phyloP scores from a whole-genome alignment of 2,888 invertebrate genomes.

The Microdon myrmicae region DNA sequence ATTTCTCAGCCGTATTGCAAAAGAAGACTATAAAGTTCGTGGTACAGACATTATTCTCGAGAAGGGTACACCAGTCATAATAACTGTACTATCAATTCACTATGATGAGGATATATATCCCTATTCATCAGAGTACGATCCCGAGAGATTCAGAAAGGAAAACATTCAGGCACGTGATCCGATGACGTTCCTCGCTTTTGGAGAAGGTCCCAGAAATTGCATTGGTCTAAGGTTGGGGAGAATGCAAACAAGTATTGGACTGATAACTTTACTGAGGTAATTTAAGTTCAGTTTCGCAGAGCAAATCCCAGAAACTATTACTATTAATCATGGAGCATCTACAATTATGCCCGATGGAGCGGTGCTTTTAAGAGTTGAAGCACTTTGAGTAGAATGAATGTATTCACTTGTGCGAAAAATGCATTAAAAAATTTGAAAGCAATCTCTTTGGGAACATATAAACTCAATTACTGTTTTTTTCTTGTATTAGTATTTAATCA shows the following conservation, averaged over 20 bases:
- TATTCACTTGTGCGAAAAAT: too few species aligned
- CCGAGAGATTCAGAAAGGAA: slow-evolving; percentile 65
- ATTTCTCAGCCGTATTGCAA: slow-evolving; percentile 60
- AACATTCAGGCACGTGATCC: slow-evolving; percentile 57
- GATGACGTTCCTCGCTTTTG: slow-evolving; percentile 63
- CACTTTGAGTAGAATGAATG: slow-evolving; percentile 47
- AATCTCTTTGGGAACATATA: too few species aligned
- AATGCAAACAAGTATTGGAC: slow-evolving; percentile 60
- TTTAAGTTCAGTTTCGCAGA: slow-evolving; percentile 53
- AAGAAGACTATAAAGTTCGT: slow-evolving; percentile 60
- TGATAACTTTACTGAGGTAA: slow-evolving; percentile 56
- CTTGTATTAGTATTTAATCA: too few species aligned
- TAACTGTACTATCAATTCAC: slow-evolving; percentile 65
- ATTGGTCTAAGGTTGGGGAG: slow-evolving; percentile 60
- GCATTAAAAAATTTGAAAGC: too few species aligned
- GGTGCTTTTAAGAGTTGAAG: slow-evolving; percentile 42
- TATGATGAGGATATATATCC: slow-evolving; percentile 66
- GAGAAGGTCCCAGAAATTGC: slow-evolving; percentile 62
- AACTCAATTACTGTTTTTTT: too few species aligned
- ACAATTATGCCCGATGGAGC: slow-evolving; percentile 33
- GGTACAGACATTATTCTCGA: slow-evolving; percentile 58
- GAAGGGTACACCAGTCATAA: slow-evolving; percentile 59
- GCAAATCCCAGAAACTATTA: slow-evolving; percentile 48
- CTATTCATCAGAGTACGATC: slow-evolving; percentile 65
- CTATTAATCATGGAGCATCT: slow-evolving; percentile 28